Evolutionary conservation across 2,113 vertebrate genomes (phyloP).

Genomic region (Bos indicus): DNA sequence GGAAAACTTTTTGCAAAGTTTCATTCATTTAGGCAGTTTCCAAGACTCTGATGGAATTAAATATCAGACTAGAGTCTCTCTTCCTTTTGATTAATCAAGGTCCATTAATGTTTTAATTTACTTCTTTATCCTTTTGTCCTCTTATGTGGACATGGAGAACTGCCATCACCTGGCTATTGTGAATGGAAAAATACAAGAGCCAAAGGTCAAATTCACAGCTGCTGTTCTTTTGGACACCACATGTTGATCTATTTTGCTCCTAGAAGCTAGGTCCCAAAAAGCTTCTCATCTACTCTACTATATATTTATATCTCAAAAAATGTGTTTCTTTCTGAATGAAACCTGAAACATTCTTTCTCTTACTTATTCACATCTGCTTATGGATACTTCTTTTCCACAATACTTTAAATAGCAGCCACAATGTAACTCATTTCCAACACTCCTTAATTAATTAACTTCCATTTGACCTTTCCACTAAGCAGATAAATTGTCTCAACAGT

Average conservation of each 20-base stretch:
- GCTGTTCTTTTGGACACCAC: neutral
- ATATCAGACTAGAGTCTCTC: neutral
- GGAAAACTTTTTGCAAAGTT: neutral
- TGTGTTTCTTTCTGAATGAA: too few relatives aligned
- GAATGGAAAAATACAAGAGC: neutral
- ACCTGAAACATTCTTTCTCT: neutral
- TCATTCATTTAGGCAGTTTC: neutral
- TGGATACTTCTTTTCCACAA: neutral
- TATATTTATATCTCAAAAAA: neutral
- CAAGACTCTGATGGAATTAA: neutral
- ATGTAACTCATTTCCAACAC: neutral
- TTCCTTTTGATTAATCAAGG: neutral
- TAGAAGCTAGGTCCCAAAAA: neutral
- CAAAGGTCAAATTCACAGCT: neutral
- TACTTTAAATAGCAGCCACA: neutral
- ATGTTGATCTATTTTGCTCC: neutral
- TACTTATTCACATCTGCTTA: neutral
- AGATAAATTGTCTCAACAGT: neutral
- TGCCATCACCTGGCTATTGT: neutral
- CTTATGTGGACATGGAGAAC: neutral
- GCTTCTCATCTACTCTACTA: neutral
- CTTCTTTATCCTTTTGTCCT: neutral
- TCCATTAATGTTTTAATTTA: neutral
- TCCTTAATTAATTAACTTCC: slow-evolving; percentile 11
- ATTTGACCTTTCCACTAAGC: neutral